These are phyloP conservation scores for Sycophila sp. DNA, from an alignment of 1,140 invertebrate species.

Conservation along the genomic window DNA sequence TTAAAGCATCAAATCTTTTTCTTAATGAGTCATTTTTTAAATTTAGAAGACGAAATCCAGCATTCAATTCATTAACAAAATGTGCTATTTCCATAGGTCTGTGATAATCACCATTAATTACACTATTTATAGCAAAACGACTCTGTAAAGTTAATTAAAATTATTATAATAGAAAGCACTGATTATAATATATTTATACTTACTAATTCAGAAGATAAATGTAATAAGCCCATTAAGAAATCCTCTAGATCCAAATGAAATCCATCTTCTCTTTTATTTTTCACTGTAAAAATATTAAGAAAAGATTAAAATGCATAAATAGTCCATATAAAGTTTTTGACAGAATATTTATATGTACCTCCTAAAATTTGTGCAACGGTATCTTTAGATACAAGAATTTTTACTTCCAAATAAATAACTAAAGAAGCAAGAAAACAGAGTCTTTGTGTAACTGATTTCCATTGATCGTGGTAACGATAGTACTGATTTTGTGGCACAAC, in stretches of 20 bases:
- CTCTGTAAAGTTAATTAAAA: conserved; percentile 67
- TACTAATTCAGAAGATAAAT: conserved; percentile 85
- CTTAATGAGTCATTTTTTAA: conserved; percentile 90
- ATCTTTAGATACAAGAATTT: conserved; percentile 77
- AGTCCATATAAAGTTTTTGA: neutral
- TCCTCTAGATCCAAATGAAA: conserved; percentile 93
- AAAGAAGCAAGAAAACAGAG: conserved; percentile 82
- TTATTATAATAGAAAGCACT: conserved; percentile 19
- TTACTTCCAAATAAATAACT: conserved; percentile 82
- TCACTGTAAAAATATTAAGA: conserved; percentile 63
- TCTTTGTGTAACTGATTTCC: conserved; percentile 84
- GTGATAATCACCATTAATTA: conserved; percentile 85
- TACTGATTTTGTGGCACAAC: conserved; percentile 76
- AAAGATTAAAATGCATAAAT: neutral
- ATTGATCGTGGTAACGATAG: conserved; percentile 86
- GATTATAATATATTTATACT: conserved; percentile 7
- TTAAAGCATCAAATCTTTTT: conserved; percentile 89
- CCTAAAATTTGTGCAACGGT: conserved; percentile 83
- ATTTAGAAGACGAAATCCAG: conserved; percentile 88
- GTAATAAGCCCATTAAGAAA: conserved; percentile 85
- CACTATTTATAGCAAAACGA: conserved; percentile 87
- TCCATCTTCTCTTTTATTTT: conserved; percentile 70
- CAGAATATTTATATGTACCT: conserved; percentile 64
- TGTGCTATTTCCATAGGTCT: conserved; percentile 84
- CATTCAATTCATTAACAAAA: conserved; percentile 87